Conservation (phyloP, 2,113 vertebrate species). For the Amazona guildingii region DNA sequence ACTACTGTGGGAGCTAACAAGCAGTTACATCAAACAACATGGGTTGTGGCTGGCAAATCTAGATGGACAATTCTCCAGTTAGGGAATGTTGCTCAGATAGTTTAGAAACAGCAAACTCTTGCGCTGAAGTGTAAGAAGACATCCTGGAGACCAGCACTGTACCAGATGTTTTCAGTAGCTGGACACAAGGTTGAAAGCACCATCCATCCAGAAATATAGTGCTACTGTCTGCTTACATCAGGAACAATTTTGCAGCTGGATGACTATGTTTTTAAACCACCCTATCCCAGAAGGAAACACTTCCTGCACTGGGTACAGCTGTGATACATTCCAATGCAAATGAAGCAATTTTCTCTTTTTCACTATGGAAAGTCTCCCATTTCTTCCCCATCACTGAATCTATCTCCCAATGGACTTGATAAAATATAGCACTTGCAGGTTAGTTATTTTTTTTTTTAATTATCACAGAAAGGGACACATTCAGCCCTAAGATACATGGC, state of each 20-base stretch:
- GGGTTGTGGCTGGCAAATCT: background rate
- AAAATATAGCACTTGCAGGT: background rate
- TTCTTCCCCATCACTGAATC: background rate
- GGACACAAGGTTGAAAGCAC: background rate
- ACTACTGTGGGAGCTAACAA: background rate
- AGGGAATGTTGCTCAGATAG: background rate
- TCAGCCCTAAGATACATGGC: background rate
- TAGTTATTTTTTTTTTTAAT: background rate
- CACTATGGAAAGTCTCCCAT: conserved; percentile 16
- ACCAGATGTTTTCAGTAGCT: background rate
- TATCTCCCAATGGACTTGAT: background rate
- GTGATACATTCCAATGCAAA: conserved; percentile 48
- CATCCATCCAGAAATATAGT: background rate
- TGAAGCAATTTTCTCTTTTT: conserved; percentile 18
- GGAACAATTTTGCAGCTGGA: conserved; percentile 6
- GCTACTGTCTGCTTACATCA: background rate
- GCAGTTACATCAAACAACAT: background rate
- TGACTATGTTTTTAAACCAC: background rate
- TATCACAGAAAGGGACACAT: background rate
- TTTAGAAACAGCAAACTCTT: background rate
- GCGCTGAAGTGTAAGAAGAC: background rate
- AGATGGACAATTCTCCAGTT: background rate
- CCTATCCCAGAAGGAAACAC: background rate
- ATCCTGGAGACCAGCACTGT: background rate
- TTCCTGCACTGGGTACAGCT: conserved; percentile 10